These are phyloP conservation scores for Drosophila pegasa DNA, from an alignment of 2,888 invertebrate species.

Conservation along the genomic window DNA sequence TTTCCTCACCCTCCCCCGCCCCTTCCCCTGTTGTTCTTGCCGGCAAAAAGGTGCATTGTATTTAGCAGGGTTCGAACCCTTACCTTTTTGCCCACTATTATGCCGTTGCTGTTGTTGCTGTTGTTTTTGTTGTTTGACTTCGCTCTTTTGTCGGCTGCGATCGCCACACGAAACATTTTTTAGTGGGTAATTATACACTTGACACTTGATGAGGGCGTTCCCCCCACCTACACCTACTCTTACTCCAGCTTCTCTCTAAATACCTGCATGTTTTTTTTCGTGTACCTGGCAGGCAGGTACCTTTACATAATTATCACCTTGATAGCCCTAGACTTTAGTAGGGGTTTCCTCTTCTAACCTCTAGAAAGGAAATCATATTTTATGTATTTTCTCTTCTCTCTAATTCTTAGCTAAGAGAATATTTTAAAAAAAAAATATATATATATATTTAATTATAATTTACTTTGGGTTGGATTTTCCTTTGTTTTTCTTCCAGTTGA, in stretches of 20 bases:
- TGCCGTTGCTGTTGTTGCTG: conserved; percentile 17
- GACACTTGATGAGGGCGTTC: conserved; percentile 73
- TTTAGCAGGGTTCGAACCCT: conserved; percentile 41
- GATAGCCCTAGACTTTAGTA: not conserved
- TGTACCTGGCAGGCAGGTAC: conserved; percentile 47
- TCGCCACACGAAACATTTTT: conserved; percentile 49
- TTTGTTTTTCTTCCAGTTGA: conserved; percentile 1
- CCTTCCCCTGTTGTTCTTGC: not conserved
- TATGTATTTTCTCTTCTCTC: conserved; percentile 1
- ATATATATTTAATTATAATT: conserved; percentile 8
- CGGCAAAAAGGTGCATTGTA: conserved; percentile 35
- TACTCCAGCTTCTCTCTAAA: conserved; percentile 1
- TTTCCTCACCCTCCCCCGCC: not conserved
- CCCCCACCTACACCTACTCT: not conserved
- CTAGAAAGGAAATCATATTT: conserved; percentile 17
- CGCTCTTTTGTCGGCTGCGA: conserved; percentile 35
- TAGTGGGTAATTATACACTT: conserved; percentile 75
- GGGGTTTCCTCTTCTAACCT: not conserved
- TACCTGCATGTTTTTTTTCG: not conserved
- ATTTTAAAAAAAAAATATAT: not conserved
- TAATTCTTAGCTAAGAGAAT: not conserved
- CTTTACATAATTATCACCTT: conserved; percentile 45
- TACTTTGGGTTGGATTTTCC: not conserved
- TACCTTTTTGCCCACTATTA: conserved; percentile 34
- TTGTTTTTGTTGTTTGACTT: conserved; percentile 40